These are phyloP conservation scores for Rana temporaria DNA, from an alignment of 2,113 vertebrate genomes.

Conservation along the genomic window DNA sequence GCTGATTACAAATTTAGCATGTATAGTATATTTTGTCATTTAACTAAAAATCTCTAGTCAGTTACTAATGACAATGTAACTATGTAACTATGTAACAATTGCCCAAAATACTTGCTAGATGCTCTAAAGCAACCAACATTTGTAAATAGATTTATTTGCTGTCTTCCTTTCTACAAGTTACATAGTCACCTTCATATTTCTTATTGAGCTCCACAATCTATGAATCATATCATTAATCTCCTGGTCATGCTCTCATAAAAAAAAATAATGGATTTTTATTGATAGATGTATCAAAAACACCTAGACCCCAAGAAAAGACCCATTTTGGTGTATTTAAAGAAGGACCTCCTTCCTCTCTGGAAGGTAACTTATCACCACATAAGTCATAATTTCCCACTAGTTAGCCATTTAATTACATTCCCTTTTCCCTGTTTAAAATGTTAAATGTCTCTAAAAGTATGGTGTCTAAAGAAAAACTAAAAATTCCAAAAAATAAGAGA, in stretches of 20 bases:
- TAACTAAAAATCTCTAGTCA: too few relatives aligned
- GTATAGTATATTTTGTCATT: conserved; percentile 59
- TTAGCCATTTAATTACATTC: conserved; percentile 41
- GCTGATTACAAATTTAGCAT: conserved; percentile 65
- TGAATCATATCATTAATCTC: neutral
- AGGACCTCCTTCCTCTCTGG: conserved; percentile 63
- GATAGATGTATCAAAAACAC: conserved; percentile 61
- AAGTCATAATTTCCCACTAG: conserved; percentile 10
- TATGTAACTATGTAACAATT: too few relatives aligned
- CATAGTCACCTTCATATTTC: neutral
- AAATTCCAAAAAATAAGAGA: conserved; percentile 65
- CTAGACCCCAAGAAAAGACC: conserved; percentile 67
- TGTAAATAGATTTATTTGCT: too few relatives aligned
- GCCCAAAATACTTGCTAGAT: neutral
- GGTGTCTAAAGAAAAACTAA: conserved; percentile 67
- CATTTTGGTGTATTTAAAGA: conserved; percentile 67
- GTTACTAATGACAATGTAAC: too few relatives aligned
- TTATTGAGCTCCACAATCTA: neutral
- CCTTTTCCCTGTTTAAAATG: conserved; percentile 64
- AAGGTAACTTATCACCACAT: conserved; percentile 63
- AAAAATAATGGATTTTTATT: conserved; percentile 57
- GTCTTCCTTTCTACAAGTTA: neutral
- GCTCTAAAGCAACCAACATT: neutral
- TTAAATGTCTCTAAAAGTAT: conserved; percentile 69
- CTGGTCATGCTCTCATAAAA: conserved; percentile 45